Base-by-base conservation (phyloP, 2,113 vertebrate species). In the Rhinogobius similis region DNA sequence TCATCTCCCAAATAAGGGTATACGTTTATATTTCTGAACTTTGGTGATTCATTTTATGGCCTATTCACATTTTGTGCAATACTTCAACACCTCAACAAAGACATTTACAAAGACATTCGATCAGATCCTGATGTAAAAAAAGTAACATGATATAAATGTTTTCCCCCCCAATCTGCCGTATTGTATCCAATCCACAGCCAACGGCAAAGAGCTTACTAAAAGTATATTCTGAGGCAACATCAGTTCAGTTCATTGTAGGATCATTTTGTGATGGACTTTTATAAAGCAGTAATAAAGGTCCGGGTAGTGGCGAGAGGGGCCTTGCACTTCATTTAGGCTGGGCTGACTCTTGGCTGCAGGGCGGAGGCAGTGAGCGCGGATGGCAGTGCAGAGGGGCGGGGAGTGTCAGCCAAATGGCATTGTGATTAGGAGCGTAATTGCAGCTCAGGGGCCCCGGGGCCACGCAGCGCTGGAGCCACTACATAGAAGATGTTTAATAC, bases 391-490 rank as follows among this genome's bases (percentile, higher is more conserved):
- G 86, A 83, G 84, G 88, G 92, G 95, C 91, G 90, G 93, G 92
- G 94, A 94, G 93, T 91, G 81, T 92, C 92, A 93, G 91, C 92
- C 92, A 93, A 97, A 97, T 95, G 92, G 87, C 94, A 96, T 96
- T 95, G 94, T 92, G 94, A 93, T 94, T 92, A 94, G 92, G 91
- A 88, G 93, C 94, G 94, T 96, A 97, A 99, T 96, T 96, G 95
- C 94, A 96, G 95, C 92, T 92, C 91, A 43, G 79, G 83, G 94
- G 94, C 95, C 94, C 94, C 91, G 93, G 95, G 96, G 96, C 94
- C 94, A 94, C 94, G 95, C 95, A 94, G 94, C 81, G 94, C 68
- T 77, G 80, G 86, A 83, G 84, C 94, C 82, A 93, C 93, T 91
- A 86, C 83, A 93, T 91, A 85, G 84, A 93, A 94, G 94, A 93